Conservation (phyloP, 2,888 invertebrate species). For the Mystacides longicornis region DNA sequence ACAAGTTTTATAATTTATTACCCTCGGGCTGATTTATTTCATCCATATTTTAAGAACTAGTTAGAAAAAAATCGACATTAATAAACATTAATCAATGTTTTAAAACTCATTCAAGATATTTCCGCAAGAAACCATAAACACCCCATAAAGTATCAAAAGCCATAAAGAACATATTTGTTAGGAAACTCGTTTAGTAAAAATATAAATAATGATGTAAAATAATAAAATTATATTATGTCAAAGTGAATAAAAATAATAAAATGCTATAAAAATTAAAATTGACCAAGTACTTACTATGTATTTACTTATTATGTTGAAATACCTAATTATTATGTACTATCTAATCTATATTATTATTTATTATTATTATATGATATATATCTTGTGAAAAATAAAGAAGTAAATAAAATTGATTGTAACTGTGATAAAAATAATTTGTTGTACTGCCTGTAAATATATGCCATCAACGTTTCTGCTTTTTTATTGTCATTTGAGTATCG, state of each 20-base stretch:
- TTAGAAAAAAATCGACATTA: too few species aligned
- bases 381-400: constrained; percentile 25
- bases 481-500: too few species aligned
- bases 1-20: too few species aligned
- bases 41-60: too few species aligned
- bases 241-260: constrained; percentile 24
- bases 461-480: constrained; percentile 26
- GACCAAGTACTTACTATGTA: constrained; percentile 27
- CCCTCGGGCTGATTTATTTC: too few species aligned
- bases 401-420: constrained; percentile 25
- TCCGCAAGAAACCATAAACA: too few species aligned
- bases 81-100: too few species aligned
- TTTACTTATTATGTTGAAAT: constrained; percentile 6
- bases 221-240: constrained; percentile 21
- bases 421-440: constrained; percentile 27
- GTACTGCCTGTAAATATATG: constrained; percentile 27
- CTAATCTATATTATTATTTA: neutral
- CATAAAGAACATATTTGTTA: neutral
- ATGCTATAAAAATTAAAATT: constrained; percentile 20
- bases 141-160: too few species aligned
- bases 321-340: neutral
- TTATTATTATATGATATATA: constrained; percentile 22
- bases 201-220: constrained; percentile 3
- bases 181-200: neutral
- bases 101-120: too few species aligned